Base-by-base conservation (phyloP, 2,797 vertebrate genomes). In the Gadopsis bispinosus region DNA sequence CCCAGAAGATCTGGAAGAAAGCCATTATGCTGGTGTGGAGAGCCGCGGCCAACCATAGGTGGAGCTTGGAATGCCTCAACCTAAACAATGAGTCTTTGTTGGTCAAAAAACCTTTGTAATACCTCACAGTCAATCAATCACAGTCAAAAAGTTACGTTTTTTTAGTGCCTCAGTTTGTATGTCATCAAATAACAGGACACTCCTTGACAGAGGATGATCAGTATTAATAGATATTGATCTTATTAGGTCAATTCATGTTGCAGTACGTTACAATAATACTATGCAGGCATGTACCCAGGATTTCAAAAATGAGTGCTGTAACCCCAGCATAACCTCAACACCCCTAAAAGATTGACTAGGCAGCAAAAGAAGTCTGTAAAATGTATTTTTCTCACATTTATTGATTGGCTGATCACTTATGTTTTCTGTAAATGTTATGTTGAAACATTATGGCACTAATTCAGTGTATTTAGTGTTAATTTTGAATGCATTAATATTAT, bases 1-100 rank as follows among this genome's bases (percentile, higher is more conserved):
- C 98, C 60, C 98, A 99, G 90, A 99, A 99, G 93, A 99, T 99
- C 89, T 99, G 98, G 98, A 99, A 99, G 92, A 99, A 99, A 91
- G 97, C 98, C 75, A 99, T 99, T 61, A 99, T 99, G 98, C 92
- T 99, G 83, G 98, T 99, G 81, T 99, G 98, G 98, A 97, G 98
- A 92, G 98, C 98, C 50, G 98, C 98, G 76, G 98, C 98, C 85
- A 99, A 99, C 95, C 98, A 99, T 94, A 98, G 98, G 98, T 97
- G 79, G 51, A 92, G 91, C 50, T 20, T 22, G 17, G 17, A 61
- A 11, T 43, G 1, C 1, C 3, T 41, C 7, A 14, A 9, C 12
- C 7, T 22, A 5, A 11, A 19, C 20, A 43, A 19, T 2, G 6
- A 67, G 53, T 59, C 19, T 37, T 45, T 63, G 20, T 62, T 33